Percentiles rank a stretch among this genome's conserved stretches.
Conservation (phyloP, 2,888 invertebrate genomes). For the Phortica okadai region DNA sequence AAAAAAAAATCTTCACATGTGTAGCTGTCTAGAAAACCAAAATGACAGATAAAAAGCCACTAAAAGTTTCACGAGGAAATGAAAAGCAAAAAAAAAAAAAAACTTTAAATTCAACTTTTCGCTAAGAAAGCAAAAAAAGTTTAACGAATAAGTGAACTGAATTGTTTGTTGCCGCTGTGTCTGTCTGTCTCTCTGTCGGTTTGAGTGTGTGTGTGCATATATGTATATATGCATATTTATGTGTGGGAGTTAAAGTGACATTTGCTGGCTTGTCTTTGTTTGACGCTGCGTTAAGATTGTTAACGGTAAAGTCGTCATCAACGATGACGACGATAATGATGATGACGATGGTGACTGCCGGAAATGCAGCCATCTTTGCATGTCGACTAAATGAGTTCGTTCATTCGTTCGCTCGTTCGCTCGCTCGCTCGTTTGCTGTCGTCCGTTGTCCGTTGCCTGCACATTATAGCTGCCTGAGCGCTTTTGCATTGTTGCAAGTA, state of each 20-base stretch:
- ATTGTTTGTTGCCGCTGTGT: neutral
- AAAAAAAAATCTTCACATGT: neutral
- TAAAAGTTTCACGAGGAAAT: slow-evolving; percentile 5
- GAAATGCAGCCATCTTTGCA: slow-evolving; percentile 55
- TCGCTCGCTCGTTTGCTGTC: neutral
- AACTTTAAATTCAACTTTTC: slow-evolving; percentile 19
- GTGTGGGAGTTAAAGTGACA: neutral
- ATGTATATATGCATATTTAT: neutral
- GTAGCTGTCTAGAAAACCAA: neutral
- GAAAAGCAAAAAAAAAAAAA: neutral
- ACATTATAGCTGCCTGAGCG: slow-evolving; percentile 30
- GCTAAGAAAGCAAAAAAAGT: neutral
- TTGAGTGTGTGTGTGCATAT: neutral
- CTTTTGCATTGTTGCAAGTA: slow-evolving; percentile 28
- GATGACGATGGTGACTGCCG: slow-evolving; percentile 33
- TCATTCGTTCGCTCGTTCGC: neutral
- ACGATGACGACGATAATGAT: neutral
- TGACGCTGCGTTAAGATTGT: slow-evolving; percentile 11
- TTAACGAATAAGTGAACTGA: neutral
- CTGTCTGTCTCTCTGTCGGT: too few relatives aligned
- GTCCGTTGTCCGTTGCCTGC: neutral
- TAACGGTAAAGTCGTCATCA: neutral
- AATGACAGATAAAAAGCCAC: neutral
- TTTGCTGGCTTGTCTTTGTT: slow-evolving; percentile 17
- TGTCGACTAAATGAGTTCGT: slow-evolving; percentile 28